Conservation (phyloP, 2,113 vertebrate genomes). For the Coregonus clupeaformis region DNA sequence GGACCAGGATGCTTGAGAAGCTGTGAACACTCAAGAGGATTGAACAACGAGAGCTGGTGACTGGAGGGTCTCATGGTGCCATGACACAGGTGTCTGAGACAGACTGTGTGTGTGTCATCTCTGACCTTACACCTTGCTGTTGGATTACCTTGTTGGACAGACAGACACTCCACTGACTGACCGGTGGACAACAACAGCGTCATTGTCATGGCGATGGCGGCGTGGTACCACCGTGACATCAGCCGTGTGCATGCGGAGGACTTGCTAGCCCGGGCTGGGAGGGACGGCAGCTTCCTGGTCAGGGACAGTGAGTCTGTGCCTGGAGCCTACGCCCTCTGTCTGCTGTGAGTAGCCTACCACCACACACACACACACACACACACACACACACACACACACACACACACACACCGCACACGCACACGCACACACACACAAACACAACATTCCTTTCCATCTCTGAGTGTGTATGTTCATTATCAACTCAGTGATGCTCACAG, state of each 20-base stretch:
- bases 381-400: neutral
- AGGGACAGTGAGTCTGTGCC: conserved; percentile 88
- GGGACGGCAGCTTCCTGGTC: conserved; percentile 85
- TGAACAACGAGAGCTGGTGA: neutral
- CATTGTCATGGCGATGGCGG: conserved; percentile 70
- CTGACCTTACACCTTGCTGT: conserved; percentile 38
- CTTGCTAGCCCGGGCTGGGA: conserved; percentile 79
- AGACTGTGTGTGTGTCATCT: conserved; percentile 9
- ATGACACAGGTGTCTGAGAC: conserved; percentile 18
- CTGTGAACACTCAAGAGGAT: conserved; percentile 21
- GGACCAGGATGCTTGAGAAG: conserved; percentile 44
- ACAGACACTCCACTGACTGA: conserved; percentile 6
- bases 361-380: conserved; percentile 24
- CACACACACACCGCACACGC: conserved; percentile 3
- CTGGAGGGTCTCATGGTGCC: conserved; percentile 23
- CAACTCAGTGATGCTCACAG: neutral
- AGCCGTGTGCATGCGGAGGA: conserved; percentile 84
- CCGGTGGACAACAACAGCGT: neutral
- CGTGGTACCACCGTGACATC: conserved; percentile 88
- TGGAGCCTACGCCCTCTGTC: conserved; percentile 85
- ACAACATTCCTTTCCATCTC: neutral
- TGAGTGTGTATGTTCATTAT: neutral
- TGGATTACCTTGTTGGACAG: conserved; percentile 44
- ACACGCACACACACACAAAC: neutral
- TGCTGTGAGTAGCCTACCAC: conserved; percentile 76